phyloP scores from a whole-genome alignment of 2,797 vertebrate genomes.

The Atherinosoma microstoma region DNA sequence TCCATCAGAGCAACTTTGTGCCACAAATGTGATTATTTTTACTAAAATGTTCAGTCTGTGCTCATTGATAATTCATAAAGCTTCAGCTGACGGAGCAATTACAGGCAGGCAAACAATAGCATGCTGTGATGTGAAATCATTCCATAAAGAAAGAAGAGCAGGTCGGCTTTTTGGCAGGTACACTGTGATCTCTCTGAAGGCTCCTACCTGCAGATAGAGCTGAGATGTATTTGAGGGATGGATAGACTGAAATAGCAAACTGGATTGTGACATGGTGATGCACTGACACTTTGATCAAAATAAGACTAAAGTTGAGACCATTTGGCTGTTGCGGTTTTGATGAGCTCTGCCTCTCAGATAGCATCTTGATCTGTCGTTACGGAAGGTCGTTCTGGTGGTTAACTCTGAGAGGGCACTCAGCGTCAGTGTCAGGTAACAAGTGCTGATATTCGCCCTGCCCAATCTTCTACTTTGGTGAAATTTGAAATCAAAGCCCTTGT shows the following conservation, averaged over 20 bases:
- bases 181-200: slow-evolving; percentile 26
- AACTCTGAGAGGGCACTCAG: slow-evolving; percentile 73
- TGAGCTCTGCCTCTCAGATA: slow-evolving; percentile 65
- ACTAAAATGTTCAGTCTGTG: slow-evolving; percentile 47
- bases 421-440: slow-evolving; percentile 67
- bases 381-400: slow-evolving; percentile 75
- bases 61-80: slow-evolving; percentile 76
- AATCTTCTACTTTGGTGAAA: slow-evolving; percentile 29
- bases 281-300: slow-evolving; percentile 69
- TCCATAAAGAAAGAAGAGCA: slow-evolving; percentile 33
- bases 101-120: slow-evolving; percentile 62
- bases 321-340: slow-evolving; percentile 75
- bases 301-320: slow-evolving; percentile 63
- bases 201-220: slow-evolving; percentile 39
- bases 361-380: slow-evolving; percentile 66
- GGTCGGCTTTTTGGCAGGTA: slow-evolving; percentile 3
- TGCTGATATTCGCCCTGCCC: slow-evolving; percentile 37
- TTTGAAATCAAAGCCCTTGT: slow-evolving; percentile 45
- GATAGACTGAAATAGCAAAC: slow-evolving; percentile 73
- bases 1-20: background rate
- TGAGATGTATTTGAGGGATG: slow-evolving; percentile 34
- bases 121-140: slow-evolving; percentile 40
- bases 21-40: slow-evolving; percentile 21
- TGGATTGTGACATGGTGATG: slow-evolving; percentile 62
- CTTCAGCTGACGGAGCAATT: slow-evolving; percentile 61